Conservation (phyloP, 2,113 vertebrate genomes). For the Tenrec ecaudatus region DNA sequence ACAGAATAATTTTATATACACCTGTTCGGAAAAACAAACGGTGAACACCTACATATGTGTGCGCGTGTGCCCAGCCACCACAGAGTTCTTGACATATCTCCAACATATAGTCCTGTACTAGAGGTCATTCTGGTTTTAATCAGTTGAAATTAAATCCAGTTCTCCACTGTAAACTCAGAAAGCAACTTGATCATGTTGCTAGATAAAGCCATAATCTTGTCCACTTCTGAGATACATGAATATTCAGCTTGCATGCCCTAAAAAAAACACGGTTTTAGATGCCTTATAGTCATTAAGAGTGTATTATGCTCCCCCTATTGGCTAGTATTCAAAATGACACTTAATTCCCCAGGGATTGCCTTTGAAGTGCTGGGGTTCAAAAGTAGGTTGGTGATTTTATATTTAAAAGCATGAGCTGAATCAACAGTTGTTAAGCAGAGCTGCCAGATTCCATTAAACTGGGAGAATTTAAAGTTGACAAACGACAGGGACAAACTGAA, state of each 20-base stretch:
- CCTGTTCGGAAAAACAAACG: conserved; percentile 15
- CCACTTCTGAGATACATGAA: conserved; percentile 32
- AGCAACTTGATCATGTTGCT: conserved; percentile 43
- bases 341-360: conserved; percentile 64
- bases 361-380: conserved; percentile 68
- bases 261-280: not conserved
- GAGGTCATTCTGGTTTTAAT: conserved; percentile 43
- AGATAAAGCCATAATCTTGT: conserved; percentile 49
- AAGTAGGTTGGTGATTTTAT: conserved; percentile 52
- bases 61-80: not conserved
- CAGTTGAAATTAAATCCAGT: conserved; percentile 59
- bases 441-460: conserved; percentile 76
- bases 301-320: conserved; percentile 86
- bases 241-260: not conserved
- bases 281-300: conserved; percentile 25
- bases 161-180: conserved; percentile 41
- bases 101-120: not conserved
- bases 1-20: conserved; percentile 32
- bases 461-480: conserved; percentile 76
- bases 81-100: not conserved
- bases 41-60: not conserved
- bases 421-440: conserved; percentile 59
- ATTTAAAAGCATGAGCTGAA: conserved; percentile 64
- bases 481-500: conserved; percentile 68
- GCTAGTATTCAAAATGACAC: conserved; percentile 80